Evolutionary conservation across 37 sponge, comb jelly and placozoan species (phyloP).

Genomic region (Halichondria panicea): DNA sequence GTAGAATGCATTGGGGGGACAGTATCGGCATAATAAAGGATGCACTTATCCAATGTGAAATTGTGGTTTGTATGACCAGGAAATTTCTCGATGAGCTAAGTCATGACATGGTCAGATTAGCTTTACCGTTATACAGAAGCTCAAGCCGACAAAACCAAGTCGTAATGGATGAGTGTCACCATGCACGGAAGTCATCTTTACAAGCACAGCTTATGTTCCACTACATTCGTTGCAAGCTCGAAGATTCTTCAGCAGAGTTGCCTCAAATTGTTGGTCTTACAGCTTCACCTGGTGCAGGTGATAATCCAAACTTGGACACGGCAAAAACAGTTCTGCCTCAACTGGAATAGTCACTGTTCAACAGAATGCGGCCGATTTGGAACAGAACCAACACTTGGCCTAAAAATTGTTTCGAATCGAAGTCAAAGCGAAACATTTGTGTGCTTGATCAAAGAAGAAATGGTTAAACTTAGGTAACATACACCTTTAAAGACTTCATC

Average conservation of each 20-base stretch:
- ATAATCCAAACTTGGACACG: not conserved
- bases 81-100: conserved; percentile 31
- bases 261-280: conserved; percentile 69
- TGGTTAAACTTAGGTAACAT: conserved; percentile 16
- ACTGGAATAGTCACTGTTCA: conserved; percentile 50
- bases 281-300: conserved; percentile 72
- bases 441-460: not conserved
- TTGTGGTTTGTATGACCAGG: conserved; percentile 68
- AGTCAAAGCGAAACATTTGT: conserved; percentile 31
- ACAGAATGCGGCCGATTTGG: conserved; percentile 33
- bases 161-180: conserved; percentile 88
- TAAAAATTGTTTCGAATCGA: conserved; percentile 11
- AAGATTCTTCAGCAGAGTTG: not conserved
- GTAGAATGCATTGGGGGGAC: conserved; percentile 21
- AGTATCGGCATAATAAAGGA: not conserved
- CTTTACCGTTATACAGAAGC: no score
- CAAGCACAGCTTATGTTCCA: conserved; percentile 50
- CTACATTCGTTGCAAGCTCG: conserved; percentile 32
- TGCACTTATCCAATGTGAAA: conserved; percentile 6
- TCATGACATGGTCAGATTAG: not conserved
- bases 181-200: conserved; percentile 55
- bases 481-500: not conserved
- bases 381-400: conserved; percentile 6
- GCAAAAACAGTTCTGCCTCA: conserved; percentile 47
- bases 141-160: conserved; percentile 53